Percentiles rank a stretch among this genome's conserved stretches.
Evolutionary conservation across 2,797 vertebrate genomes (phyloP).

Genomic region (Loris lydekkerianus): DNA sequence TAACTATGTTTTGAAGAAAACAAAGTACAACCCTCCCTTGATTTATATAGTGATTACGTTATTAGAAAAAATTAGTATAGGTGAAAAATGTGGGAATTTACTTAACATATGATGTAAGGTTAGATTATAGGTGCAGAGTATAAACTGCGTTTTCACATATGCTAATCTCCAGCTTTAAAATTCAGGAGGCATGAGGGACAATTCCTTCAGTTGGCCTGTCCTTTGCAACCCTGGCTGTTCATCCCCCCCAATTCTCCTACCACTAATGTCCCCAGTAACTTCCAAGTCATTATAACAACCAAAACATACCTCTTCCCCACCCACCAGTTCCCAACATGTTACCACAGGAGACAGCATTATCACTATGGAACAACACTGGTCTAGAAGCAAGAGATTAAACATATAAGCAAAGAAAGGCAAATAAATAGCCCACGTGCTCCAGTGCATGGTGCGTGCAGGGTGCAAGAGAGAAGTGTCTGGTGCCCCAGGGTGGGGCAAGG

Average conservation of each 20-base stretch:
- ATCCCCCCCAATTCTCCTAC: neutral
- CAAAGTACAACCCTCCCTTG: neutral
- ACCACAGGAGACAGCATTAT: neutral
- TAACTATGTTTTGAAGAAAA: neutral
- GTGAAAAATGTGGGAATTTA: neutral
- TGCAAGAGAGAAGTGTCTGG: fast-evolving
- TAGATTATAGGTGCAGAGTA: neutral
- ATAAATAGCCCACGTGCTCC: neutral
- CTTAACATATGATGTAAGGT: neutral
- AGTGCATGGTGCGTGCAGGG: fast-evolving
- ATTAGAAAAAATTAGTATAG: neutral
- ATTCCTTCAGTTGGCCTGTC: neutral
- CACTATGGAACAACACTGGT: neutral
- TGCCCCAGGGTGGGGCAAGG: neutral
- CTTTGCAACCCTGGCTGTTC: neutral
- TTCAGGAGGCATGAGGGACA: neutral
- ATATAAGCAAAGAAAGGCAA: neutral
- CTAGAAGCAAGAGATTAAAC: neutral
- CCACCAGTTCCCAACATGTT: neutral
- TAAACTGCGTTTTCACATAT: neutral
- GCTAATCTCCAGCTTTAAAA: neutral
- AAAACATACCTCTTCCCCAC: neutral
- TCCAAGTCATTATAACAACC: neutral
- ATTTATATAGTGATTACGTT: neutral
- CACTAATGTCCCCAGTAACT: neutral